Percentiles rank a stretch among this genome's conserved stretches.
Conservation (phyloP, 2,113 vertebrate genomes). For the Oreochromis spilurus region DNA sequence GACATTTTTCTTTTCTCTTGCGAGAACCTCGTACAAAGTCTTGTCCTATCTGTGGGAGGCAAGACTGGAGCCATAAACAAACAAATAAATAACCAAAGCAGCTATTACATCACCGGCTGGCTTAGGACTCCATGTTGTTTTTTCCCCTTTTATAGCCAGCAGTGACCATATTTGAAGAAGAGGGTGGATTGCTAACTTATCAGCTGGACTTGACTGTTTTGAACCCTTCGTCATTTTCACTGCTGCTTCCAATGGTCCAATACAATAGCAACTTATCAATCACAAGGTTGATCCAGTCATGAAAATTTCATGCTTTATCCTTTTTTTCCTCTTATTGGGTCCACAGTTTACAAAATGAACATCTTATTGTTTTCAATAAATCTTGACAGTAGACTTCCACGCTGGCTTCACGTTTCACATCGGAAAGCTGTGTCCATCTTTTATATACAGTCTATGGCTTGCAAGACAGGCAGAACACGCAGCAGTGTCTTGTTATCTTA, state of each 20-base stretch:
- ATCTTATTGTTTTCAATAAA: background rate
- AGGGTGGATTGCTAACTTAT: background rate
- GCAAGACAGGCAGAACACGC: background rate
- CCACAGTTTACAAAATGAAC: background rate
- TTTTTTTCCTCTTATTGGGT: background rate
- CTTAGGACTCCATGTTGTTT: background rate
- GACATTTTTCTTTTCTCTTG: background rate
- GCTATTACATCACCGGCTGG: background rate
- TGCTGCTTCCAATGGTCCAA: background rate
- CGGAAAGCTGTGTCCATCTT: background rate
- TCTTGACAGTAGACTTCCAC: background rate
- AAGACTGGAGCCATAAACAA: background rate
- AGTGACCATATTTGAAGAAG: background rate
- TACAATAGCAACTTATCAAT: fast-evolving
- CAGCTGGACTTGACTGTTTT: background rate
- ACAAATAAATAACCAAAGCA: background rate
- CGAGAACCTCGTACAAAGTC: background rate
- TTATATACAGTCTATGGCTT: background rate
- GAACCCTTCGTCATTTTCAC: background rate
- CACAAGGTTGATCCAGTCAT: background rate
- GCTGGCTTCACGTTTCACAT: background rate
- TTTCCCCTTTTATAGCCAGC: background rate
- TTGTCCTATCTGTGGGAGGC: background rate
- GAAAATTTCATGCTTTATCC: background rate
- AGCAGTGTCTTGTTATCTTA: background rate